Conservation (phyloP, 2,888 invertebrate genomes). For the Mesochorus sp. region DNA sequence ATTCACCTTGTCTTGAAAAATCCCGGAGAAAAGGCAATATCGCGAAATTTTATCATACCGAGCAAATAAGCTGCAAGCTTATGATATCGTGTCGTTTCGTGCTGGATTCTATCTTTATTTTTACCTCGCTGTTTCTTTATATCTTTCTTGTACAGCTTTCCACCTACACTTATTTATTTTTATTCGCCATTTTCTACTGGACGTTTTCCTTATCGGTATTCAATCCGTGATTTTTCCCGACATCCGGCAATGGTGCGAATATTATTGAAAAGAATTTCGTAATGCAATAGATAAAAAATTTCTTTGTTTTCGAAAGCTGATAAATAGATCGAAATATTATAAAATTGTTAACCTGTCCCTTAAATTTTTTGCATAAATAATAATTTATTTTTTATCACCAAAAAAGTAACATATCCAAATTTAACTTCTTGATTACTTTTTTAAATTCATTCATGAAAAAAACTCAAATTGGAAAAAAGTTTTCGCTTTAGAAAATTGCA, state of each 20-base stretch:
- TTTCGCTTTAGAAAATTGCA: too few species aligned
- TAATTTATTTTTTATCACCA: too few species aligned
- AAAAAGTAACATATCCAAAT: too few species aligned
- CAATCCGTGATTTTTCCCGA: conserved; percentile 23
- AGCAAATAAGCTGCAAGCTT: conserved; percentile 27
- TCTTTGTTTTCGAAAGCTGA: too few species aligned
- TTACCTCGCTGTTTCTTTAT: background rate
- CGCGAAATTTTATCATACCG: conserved; percentile 18
- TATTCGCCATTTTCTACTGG: background rate
- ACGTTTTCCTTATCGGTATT: conserved; percentile 39
- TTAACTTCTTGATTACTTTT: too few species aligned
- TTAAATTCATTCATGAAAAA: too few species aligned
- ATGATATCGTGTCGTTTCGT: background rate
- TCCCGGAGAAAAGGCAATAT: background rate
- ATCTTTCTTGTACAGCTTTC: background rate
- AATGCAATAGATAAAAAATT: too few species aligned
- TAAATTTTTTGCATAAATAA: too few species aligned
- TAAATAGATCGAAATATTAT: too few species aligned
- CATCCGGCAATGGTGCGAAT: conserved; percentile 15
- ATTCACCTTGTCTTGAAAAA: conserved; percentile 24
- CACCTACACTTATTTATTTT: background rate
- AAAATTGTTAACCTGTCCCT: too few species aligned
- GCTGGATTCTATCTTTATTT: conserved; percentile 8
- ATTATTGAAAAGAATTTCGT: conserved; percentile 26
- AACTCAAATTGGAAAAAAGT: too few species aligned